Conservation (phyloP, 2,888 invertebrate species). For the Athrips mouffetella region DNA sequence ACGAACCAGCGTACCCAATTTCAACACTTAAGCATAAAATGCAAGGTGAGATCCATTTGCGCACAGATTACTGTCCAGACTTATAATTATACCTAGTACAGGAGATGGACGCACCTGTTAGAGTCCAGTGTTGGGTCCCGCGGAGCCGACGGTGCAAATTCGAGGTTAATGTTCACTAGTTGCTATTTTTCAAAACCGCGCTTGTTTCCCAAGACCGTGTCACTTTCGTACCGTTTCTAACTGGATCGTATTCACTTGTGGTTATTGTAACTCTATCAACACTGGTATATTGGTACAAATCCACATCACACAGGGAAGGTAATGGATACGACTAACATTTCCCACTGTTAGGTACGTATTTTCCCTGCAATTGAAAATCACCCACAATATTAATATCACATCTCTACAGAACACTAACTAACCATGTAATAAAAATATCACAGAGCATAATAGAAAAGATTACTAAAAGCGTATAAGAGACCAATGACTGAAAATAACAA, state of each 20-base stretch:
- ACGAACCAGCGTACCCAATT: no score
- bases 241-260: constrained; percentile 71
- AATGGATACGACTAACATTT: constrained; percentile 65
- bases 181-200: constrained; percentile 58
- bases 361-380: constrained; percentile 64
- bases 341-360: constrained; percentile 48
- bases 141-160: constrained; percentile 38
- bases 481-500: constrained; percentile 36
- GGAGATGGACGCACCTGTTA: constrained; percentile 10
- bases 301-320: constrained; percentile 68
- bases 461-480: constrained; percentile 15
- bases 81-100: not conserved
- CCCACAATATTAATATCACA: constrained; percentile 43
- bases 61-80: no score
- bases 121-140: constrained; percentile 21
- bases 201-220: constrained; percentile 63
- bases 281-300: constrained; percentile 57
- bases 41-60: no score
- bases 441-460: constrained; percentile 28
- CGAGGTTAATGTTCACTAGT: constrained; percentile 35
- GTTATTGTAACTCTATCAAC: constrained; percentile 70
- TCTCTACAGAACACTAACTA: constrained; percentile 33
- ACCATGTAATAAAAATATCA: constrained; percentile 46
- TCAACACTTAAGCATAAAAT: no score
- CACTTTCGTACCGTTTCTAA: constrained; percentile 67